A percentile compares a stretch with the other conserved stretches of the same genome.
phyloP scores from a whole-genome alignment of 2,888 invertebrate genomes.

The Cybosia mesomella region DNA sequence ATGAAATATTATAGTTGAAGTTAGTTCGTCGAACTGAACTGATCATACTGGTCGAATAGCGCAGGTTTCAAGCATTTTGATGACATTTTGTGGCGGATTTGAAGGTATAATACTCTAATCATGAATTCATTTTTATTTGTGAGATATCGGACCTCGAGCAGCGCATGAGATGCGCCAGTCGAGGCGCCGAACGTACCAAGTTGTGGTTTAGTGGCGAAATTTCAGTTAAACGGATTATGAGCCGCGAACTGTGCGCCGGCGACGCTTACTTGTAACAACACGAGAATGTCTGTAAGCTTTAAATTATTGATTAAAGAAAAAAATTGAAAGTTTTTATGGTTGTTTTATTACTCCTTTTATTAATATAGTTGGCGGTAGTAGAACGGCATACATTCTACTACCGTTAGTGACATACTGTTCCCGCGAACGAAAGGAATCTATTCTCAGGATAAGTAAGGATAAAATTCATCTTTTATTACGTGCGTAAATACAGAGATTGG shows the following conservation, averaged over 20 bases:
- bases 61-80: constrained; percentile 57
- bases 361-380: not conserved
- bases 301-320: constrained; percentile 86
- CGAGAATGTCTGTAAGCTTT: constrained; percentile 83
- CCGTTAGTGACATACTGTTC: no score
- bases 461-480: no score
- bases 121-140: constrained; percentile 62
- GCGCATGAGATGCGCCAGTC: constrained; percentile 65
- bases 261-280: constrained; percentile 67
- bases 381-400: no score
- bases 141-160: constrained; percentile 45
- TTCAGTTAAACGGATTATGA: constrained; percentile 66
- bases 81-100: constrained; percentile 60
- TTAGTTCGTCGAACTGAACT: constrained; percentile 39
- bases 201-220: constrained; percentile 66
- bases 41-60: constrained; percentile 44
- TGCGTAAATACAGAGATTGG: no score
- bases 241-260: constrained; percentile 51
- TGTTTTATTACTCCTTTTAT: constrained; percentile 65
- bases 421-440: no score
- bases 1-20: constrained; percentile 38
- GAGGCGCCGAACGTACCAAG: constrained; percentile 57
- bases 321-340: constrained; percentile 76
- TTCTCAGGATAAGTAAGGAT: no score
- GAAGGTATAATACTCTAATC: constrained; percentile 61